Evolutionary conservation across 1,140 invertebrate genomes (phyloP), one percentile per base, ranked within the genome.

Genomic region (Scaptomyza pallida): DNA sequence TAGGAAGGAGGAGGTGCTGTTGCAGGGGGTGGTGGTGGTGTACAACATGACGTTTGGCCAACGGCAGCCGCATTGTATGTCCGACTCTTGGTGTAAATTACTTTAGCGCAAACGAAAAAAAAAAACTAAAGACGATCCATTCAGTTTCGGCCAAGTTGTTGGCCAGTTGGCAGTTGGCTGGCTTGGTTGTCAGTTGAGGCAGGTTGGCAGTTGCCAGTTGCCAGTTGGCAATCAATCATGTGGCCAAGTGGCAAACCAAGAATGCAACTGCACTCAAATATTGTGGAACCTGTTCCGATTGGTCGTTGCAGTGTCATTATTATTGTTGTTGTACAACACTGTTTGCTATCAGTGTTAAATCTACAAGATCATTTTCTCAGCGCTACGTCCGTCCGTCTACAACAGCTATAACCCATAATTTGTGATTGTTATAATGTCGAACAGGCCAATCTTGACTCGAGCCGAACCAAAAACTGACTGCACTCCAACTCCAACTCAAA

Each of bases 321-420:
- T 37, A n/a, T 5, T 40, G 33, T 15, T 41, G 50, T 6, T 43
- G 51, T 12, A 12, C 37, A 16, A 5, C 33, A 40, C 23, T 63
- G 30, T 60, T n/a, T 23, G 65, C 78, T 88, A 88, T 88, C 82
- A 89, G 82, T 83, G 83, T 89, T 88, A 89, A 89, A 82, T 88
- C 82, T 82, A 88, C 82, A 88, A 88, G 82, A 89, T 88, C 82
- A 88, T 88, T 88, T 88, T 82, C 73, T 73, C 69, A 61, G 63
- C 69, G 56, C 60, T 41, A 60, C 65, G 43, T n/a, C n/a, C 16
- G 70, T 45, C 43, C 41, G 33, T 2, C 26, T 30, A 30, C 59
- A 44, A 88, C 26, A 9, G 6, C 26, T 30, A 37, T 37, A 37
- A 82, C 83, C 78, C 78, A 89, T 88, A 89, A 88, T 88, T 88